A percentile compares a stretch with the other conserved stretches of the same genome.
phyloP scores from a whole-genome alignment of 2,797 vertebrate species.

The Sarcoramphus papa region DNA sequence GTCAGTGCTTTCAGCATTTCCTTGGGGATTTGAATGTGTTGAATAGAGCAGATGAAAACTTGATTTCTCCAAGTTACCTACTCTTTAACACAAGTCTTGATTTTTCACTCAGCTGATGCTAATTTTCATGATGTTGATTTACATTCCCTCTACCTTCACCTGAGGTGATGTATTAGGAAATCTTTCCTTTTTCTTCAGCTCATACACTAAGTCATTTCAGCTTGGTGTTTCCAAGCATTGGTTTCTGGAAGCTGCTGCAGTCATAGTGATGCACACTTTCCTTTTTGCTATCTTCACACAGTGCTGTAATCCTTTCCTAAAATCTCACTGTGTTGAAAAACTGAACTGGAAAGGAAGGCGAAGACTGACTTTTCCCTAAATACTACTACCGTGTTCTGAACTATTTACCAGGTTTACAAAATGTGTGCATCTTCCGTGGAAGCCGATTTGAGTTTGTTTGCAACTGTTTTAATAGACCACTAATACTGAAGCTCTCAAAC shows the following conservation, averaged over 20 bases:
- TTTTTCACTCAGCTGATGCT: background rate
- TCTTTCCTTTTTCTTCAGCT: background rate
- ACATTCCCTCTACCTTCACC: background rate
- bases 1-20: background rate
- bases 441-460: background rate
- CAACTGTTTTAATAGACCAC: background rate
- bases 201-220: background rate
- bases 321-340: constrained; percentile 51
- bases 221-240: background rate
- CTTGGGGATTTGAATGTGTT: background rate
- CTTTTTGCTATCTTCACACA: constrained; percentile 39
- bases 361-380: constrained; percentile 40
- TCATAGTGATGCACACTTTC: constrained; percentile 14
- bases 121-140: background rate
- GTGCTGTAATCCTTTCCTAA: constrained; percentile 36
- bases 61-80: background rate
- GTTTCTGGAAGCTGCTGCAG: background rate
- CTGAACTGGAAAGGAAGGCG: constrained; percentile 26
- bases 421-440: background rate
- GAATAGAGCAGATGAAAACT: background rate
- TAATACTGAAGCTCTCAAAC: background rate
- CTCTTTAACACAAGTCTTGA: background rate
- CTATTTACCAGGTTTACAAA: constrained; percentile 16
- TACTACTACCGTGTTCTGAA: constrained; percentile 15
- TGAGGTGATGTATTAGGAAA: background rate